Conservation (phyloP, 2,797 vertebrate genomes). For the Lithobates sylvaticus region DNA sequence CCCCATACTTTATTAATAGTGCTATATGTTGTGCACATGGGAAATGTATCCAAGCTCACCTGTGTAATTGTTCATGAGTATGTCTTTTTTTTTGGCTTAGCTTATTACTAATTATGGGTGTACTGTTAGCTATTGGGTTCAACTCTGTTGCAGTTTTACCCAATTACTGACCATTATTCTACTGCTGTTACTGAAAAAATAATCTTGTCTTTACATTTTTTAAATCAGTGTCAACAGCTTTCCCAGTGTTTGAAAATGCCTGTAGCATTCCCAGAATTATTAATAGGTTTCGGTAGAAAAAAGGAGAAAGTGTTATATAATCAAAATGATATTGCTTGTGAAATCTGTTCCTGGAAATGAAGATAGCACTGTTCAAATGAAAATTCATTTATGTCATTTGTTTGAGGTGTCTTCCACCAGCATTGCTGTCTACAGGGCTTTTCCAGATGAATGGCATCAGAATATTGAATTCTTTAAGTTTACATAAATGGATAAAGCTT, state of each 20-base stretch:
- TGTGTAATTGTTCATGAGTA: too few relatives aligned
- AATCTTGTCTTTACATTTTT: background rate
- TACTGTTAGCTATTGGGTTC: too few relatives aligned
- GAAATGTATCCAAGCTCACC: too few relatives aligned
- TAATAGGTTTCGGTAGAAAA: background rate
- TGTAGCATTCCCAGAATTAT: background rate
- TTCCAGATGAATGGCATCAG: slow-evolving; percentile 32
- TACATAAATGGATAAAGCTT: slow-evolving; percentile 46
- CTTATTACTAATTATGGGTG: too few relatives aligned
- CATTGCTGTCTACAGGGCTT: slow-evolving; percentile 12
- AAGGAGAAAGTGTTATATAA: background rate
- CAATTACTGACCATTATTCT: background rate
- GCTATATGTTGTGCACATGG: too few relatives aligned
- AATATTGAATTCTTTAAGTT: slow-evolving; percentile 34
- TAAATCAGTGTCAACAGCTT: slow-evolving; percentile 10
- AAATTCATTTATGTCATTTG: slow-evolving; percentile 27
- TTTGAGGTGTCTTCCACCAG: slow-evolving; percentile 13
- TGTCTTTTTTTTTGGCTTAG: too few relatives aligned
- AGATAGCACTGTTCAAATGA: background rate
- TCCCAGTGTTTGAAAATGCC: background rate
- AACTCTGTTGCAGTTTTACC: background rate
- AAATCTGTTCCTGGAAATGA: slow-evolving; percentile 21
- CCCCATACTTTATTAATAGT: too few relatives aligned
- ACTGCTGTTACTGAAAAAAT: background rate
- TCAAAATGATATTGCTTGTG: slow-evolving; percentile 22